phyloP scores from a whole-genome alignment of 1,140 invertebrate species.

The Tetraneura akinire region DNA sequence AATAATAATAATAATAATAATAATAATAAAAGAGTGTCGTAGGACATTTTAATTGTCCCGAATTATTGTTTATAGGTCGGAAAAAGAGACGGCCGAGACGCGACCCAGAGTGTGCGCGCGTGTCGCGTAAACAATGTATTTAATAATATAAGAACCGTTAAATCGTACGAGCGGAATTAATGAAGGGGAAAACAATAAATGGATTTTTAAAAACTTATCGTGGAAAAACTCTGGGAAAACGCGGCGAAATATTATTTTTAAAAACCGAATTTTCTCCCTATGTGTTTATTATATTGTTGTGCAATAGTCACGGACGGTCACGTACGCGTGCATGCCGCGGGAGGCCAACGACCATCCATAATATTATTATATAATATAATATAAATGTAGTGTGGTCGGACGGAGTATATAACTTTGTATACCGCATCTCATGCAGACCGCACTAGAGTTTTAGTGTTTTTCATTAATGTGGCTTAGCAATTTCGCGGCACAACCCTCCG shows the following conservation, averaged over 20 bases:
- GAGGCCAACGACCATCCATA: constrained; percentile 10
- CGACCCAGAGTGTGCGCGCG: no score
- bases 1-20: no score
- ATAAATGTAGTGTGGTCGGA: no score
- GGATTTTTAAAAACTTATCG: neutral
- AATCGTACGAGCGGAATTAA: neutral
- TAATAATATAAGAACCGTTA: no score
- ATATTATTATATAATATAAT: no score
- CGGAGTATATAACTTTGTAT: neutral
- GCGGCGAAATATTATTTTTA: constrained; percentile 20
- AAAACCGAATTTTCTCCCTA: constrained; percentile 25
- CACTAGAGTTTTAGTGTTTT: neutral
- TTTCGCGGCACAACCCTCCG: neutral
- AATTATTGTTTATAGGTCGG: neutral
- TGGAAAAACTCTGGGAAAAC: neutral
- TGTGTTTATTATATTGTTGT: constrained; percentile 23
- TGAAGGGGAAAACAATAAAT: neutral
- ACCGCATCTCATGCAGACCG: neutral
- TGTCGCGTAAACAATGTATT: no score
- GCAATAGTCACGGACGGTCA: neutral
- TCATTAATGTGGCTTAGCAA: constrained; percentile 2
- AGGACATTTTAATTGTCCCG: neutral
- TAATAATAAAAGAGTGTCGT: constrained; percentile 5
- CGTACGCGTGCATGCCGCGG: constrained; percentile 10
- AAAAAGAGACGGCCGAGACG: neutral